Conservation (phyloP, 2,113 vertebrate species). For the Mustelus asterias region DNA sequence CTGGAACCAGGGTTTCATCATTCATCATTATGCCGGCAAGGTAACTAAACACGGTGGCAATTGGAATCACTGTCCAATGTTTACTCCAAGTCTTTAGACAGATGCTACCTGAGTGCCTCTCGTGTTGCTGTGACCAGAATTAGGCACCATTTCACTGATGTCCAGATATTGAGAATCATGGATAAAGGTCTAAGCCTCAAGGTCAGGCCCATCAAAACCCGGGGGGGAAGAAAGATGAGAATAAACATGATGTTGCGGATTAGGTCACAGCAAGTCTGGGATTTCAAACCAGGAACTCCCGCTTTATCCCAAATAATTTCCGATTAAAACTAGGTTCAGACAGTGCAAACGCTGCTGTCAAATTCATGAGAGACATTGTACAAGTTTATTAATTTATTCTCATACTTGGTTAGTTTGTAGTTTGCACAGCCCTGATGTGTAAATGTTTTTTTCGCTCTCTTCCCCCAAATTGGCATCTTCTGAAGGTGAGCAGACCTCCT, state of each 20-base stretch:
- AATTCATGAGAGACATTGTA: background rate
- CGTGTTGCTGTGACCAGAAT: constrained; percentile 1
- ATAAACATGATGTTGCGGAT: background rate
- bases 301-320: background rate
- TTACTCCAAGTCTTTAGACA: background rate
- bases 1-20: constrained; percentile 99
- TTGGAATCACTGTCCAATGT: too few relatives aligned
- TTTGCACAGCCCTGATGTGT: background rate
- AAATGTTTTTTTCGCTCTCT: background rate
- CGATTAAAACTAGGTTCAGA: background rate
- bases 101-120: too few relatives aligned
- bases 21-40: constrained; percentile 98
- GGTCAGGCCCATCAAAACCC: background rate
- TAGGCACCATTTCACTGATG: background rate
- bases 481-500: background rate
- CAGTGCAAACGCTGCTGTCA: background rate
- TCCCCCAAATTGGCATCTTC: background rate
- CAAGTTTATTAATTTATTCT: background rate
- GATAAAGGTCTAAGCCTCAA: background rate
- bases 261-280: background rate
- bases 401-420: background rate
- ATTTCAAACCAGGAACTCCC: background rate
- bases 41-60: constrained; percentile 46
- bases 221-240: background rate
- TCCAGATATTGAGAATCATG: background rate